phyloP scores from a whole-genome alignment of 2,113 vertebrate genomes.

The Syngnathus scovelli region DNA sequence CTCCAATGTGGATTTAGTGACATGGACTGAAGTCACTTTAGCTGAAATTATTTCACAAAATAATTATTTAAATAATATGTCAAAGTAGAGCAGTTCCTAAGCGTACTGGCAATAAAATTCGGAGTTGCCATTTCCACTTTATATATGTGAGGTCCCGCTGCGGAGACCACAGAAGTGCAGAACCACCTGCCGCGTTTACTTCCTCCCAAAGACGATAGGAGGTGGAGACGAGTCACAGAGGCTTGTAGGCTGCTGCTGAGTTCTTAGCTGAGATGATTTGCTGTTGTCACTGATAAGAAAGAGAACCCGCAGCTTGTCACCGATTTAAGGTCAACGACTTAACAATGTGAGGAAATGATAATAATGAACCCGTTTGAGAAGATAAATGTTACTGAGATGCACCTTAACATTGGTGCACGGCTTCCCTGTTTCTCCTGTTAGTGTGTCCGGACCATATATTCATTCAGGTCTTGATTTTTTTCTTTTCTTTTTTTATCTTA shows the following conservation, averaged over 20 bases:
- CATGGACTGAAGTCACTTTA: neutral
- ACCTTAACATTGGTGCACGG: constrained; percentile 10
- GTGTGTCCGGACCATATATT: constrained; percentile 5
- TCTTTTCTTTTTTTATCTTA: constrained; percentile 16
- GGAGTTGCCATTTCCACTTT: neutral
- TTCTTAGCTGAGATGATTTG: constrained; percentile 21
- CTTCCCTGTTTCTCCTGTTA: constrained; percentile 13
- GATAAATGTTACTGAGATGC: constrained; percentile 11
- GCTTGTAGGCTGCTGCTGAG: constrained; percentile 7
- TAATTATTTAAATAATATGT: too few relatives aligned
- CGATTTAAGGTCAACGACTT: neutral
- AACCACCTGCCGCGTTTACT: constrained; percentile 6
- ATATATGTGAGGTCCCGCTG: neutral
- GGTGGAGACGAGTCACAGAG: neutral
- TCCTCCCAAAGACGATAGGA: constrained; percentile 7
- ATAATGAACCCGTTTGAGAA: constrained; percentile 27
- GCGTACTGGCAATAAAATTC: too few relatives aligned
- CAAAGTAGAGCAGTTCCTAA: too few relatives aligned
- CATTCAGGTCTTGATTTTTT: constrained; percentile 41
- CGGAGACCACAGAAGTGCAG: neutral
- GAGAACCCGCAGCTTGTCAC: neutral
- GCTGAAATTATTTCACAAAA: too few relatives aligned
- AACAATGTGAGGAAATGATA: constrained; percentile 2
- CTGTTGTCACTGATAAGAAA: constrained; percentile 5
- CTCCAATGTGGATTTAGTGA: neutral